Base-by-base conservation (phyloP, 1,140 invertebrate genomes). In the Drosophila sturtevanti region DNA sequence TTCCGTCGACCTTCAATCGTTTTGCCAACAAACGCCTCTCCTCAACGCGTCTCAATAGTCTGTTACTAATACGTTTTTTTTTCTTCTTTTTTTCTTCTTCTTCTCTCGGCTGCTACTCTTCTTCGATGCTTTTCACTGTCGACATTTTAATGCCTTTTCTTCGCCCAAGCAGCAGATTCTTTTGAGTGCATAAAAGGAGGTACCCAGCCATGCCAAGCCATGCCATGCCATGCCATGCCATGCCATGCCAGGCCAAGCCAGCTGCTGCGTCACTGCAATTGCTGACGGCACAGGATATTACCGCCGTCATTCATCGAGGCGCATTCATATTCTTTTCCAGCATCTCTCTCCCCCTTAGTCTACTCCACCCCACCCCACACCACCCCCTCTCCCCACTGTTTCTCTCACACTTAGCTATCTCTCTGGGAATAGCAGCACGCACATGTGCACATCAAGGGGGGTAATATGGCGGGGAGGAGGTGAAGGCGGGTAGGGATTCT, bases 61-160 rank as follows among this genome's bases (percentile, higher is more conserved):
- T 89, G 82, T 87, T 87, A 87, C 82, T 87, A 87, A 87, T 87
- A 87, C 82, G 82, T 87, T 87, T 87, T 76, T 65, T 59, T 68
- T 72, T 3, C 22, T n/a, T 10, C 31, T 52, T 41, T 22, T 54
- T 59, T 7, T 44, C 41, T 44, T 2, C 9, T 6, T 44, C 38
- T 31, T 7, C 27, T 7, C 6, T 31, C 27, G 0, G 27, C 27
- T 31, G 27, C 27, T 31, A 31, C 27, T 34, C 70, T 62, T 35
- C 54, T 61, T 68, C 79, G 75, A 65, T 61, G 73, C 16, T 58
- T 63, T 77, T 77, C 73, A 71, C 56, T 82, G 79, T 58, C 80
- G 79, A 81, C 84, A 86, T 89, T 87, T 87, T 87, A 87, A 87
- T 87, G 82, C 82, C 76, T 89, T 87, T 77, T 82, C 82, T 75